Evolutionary conservation across 2,113 vertebrate genomes (phyloP).

Genomic region (Colistium nudipinnis): DNA sequence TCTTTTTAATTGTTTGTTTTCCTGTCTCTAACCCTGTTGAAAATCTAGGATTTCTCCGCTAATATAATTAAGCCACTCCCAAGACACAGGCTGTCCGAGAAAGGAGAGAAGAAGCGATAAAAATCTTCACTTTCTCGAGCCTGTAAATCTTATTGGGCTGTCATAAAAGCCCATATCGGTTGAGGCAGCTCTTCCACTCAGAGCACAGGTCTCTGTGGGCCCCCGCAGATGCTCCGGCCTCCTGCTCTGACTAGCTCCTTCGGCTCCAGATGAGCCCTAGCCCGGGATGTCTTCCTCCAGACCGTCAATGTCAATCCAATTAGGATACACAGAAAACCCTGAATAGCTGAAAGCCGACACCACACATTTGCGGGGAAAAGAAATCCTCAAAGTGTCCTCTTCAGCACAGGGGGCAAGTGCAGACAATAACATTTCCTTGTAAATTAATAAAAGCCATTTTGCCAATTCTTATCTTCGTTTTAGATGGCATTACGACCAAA

Average conservation of each 20-base stretch:
- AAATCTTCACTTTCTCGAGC: slow-evolving; percentile 88
- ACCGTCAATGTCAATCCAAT: slow-evolving; percentile 91
- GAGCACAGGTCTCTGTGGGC: slow-evolving; percentile 80
- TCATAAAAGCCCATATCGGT: slow-evolving; percentile 91
- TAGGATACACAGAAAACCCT: slow-evolving; percentile 84
- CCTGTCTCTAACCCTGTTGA: slow-evolving; percentile 92
- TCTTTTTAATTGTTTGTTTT: slow-evolving; percentile 93
- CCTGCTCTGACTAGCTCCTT: slow-evolving; percentile 80
- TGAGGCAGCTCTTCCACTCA: slow-evolving; percentile 82
- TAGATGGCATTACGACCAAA: slow-evolving; percentile 89
- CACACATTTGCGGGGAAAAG: slow-evolving; percentile 84
- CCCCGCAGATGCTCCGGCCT: slow-evolving; percentile 82
- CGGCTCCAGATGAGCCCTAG: slow-evolving; percentile 82
- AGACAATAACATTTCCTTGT: slow-evolving; percentile 88
- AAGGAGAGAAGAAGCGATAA: slow-evolving; percentile 87
- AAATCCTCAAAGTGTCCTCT: slow-evolving; percentile 87
- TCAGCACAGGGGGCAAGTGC: slow-evolving; percentile 79
- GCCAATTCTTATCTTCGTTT: slow-evolving; percentile 90
- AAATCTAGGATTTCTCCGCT: slow-evolving; percentile 92
- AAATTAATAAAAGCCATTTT: slow-evolving; percentile 91
- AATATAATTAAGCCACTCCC: slow-evolving; percentile 96
- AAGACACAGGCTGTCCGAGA: slow-evolving; percentile 90
- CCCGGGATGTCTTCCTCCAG: slow-evolving; percentile 85
- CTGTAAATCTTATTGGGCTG: slow-evolving; percentile 88
- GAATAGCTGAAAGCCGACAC: slow-evolving; percentile 88